These are phyloP conservation scores for Strigamia transsilvanica DNA, from an alignment of 2,888 invertebrate species.

Conservation along the genomic window DNA sequence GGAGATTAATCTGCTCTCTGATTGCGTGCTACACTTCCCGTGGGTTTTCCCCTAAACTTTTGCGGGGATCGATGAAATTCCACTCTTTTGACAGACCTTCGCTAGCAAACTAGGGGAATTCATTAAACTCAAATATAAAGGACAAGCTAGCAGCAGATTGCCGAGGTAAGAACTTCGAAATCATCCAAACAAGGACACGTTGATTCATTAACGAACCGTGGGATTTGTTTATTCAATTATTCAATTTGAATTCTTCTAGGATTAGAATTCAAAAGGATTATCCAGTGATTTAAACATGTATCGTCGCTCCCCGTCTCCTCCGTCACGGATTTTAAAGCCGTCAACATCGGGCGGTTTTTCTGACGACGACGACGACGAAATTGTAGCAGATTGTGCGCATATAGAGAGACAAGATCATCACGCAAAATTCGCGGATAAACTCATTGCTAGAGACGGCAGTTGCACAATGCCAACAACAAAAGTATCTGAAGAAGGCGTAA, in stretches of 20 bases:
- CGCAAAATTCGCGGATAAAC: neutral
- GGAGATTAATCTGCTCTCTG: slow-evolving; percentile 1
- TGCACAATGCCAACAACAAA: neutral
- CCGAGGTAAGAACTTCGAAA: neutral
- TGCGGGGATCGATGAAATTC: slow-evolving; percentile 25
- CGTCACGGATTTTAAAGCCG: slow-evolving; percentile 5
- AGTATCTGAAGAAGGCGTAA: neutral
- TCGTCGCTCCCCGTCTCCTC: neutral
- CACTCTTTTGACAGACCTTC: slow-evolving; percentile 18
- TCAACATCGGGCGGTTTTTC: neutral
- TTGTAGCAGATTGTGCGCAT: slow-evolving; percentile 23
- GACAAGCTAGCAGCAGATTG: neutral
- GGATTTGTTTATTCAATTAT: neutral
- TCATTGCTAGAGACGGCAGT: neutral
- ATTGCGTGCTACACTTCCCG: slow-evolving; percentile 16
- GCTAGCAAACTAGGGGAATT: neutral
- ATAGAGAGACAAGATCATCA: neutral
- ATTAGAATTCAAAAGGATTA: neutral
- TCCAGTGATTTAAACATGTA: neutral
- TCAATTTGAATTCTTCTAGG: neutral
- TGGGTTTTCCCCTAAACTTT: slow-evolving; percentile 12
- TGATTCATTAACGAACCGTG: neutral
- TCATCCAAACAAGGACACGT: neutral
- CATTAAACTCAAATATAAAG: neutral
- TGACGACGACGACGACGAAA: neutral